phyloP scores from a whole-genome alignment of 1,140 invertebrate species.

The Tetramorium simillimum region DNA sequence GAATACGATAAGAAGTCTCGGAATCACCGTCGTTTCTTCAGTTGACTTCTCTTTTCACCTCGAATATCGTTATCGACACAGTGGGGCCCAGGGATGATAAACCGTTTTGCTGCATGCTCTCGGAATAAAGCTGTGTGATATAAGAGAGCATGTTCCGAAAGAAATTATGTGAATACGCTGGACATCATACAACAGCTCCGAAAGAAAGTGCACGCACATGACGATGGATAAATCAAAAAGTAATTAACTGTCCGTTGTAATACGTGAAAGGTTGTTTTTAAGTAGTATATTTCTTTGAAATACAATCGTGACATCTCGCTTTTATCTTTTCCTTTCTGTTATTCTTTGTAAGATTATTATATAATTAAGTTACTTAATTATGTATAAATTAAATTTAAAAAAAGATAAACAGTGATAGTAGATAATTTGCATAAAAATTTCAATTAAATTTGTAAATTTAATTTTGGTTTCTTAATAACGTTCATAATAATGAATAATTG shows the following conservation, averaged over 20 bases:
- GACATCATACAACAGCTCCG: constrained; percentile 25
- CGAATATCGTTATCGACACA: constrained; percentile 69
- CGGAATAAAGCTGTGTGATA: constrained; percentile 69
- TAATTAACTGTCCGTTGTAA: constrained; percentile 60
- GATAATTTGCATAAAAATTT: not conserved
- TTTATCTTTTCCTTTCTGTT: not conserved
- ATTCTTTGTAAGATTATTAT: not conserved
- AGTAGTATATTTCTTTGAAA: constrained; percentile 36
- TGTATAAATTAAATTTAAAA: not conserved
- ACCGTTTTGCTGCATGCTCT: constrained; percentile 64
- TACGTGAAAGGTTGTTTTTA: constrained; percentile 13
- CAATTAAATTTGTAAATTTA: not conserved
- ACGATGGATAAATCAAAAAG: constrained; percentile 60
- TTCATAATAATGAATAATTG: not conserved
- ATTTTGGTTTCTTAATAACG: not conserved
- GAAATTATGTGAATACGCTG: constrained; percentile 55
- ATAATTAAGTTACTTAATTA: not conserved
- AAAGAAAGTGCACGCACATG: constrained; percentile 55
- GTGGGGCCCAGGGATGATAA: constrained; percentile 62
- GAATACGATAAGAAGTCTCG: constrained; percentile 32
- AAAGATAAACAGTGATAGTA: not conserved
- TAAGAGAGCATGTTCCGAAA: constrained; percentile 65
- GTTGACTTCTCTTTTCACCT: constrained; percentile 69
- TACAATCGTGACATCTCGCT: not conserved
- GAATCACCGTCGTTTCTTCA: constrained; percentile 23